Conservation (phyloP, 2,797 vertebrate species). For the Etheostoma nigrum region DNA sequence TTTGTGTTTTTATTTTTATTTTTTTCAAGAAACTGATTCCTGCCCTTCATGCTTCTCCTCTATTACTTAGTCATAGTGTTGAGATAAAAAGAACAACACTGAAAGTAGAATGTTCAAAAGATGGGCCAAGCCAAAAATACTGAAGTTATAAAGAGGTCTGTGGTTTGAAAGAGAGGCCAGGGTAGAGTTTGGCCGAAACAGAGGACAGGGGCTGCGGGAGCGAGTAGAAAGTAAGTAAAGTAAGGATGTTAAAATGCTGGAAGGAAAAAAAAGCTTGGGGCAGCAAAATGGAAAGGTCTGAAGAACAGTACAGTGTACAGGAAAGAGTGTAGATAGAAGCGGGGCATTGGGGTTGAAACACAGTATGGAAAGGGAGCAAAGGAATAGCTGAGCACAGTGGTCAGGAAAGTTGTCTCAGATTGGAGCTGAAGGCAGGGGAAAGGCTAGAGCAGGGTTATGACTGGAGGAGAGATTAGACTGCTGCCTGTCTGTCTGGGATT, state of each 20-base stretch:
- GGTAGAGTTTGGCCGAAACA: conserved; percentile 17
- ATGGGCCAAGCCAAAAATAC: conserved; percentile 7
- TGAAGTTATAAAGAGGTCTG: conserved; percentile 19
- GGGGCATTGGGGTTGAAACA: conserved; percentile 20
- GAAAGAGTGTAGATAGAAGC: conserved; percentile 9
- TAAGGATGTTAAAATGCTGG: conserved; percentile 48
- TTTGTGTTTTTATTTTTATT: conserved; percentile 56
- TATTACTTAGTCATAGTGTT: conserved; percentile 46
- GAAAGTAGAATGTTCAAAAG: conserved; percentile 28
- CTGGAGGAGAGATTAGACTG: conserved; percentile 44
- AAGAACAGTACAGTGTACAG: conserved; percentile 25
- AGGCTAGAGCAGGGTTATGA: conserved; percentile 13
- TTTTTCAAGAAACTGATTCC: conserved; percentile 66
- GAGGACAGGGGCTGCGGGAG: conserved; percentile 7
- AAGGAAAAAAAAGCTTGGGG: conserved; percentile 25
- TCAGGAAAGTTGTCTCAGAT: conserved; percentile 9
- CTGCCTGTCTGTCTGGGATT: conserved; percentile 55
- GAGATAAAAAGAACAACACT: conserved; percentile 27
- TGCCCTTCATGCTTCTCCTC: conserved; percentile 65
- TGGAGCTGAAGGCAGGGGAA: conserved; percentile 13
- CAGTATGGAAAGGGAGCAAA: background rate
- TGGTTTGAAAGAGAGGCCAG: conserved; percentile 14
- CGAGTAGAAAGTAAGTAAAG: conserved; percentile 29
- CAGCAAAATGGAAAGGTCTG: conserved; percentile 38
- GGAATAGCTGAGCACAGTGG: conserved; percentile 12